Evolutionary conservation across 2,113 vertebrate genomes (phyloP), one percentile per base, ranked within the genome.

Genomic region (Athene cunicularia): DNA sequence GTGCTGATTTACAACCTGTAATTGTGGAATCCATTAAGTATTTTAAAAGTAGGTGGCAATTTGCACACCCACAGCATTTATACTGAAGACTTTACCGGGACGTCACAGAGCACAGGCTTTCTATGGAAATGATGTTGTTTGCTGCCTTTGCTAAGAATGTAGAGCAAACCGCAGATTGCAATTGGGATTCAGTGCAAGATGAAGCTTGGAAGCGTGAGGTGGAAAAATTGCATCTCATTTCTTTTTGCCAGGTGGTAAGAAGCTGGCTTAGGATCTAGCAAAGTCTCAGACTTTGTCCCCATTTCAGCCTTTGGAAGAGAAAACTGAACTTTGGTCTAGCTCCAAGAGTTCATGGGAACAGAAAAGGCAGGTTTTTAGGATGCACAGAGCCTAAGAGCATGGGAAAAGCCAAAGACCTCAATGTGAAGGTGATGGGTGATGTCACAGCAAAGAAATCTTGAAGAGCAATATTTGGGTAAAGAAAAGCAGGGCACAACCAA

Each of bases 181-280:
- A 94, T 95, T 95, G 96, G 95, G 73, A 97, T 96, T 94, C 95
- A 95, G 95, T 0, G 89, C 94, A 95, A 95, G 93, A 91, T n/a
- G 73, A 87, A 82, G 83, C 94, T 56, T 30, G 95, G 88, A 92
- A 92, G 86, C 56, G 58, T 17, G 76, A 96, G 95, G 90, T 91
- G 72, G 95, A 43, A 67, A 92, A 90, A 10, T 16, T 6, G 50
- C 79, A 9, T 18, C 74, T 59, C 67, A 0, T 70, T 80, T 83
- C 88, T 6, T 24, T 70, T 59, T 96, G 86, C 94, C 91, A 96
- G 95, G 95, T 93, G 92, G 60, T n/a, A 71, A 90, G 76, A 71
- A 88, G 35, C 66, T 35, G 76, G 43, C 93, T 95, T 2, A 11
- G 70, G 56, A 92, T 66, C 19, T 33, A 27, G 88, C 52, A 64